These are phyloP conservation scores for Istiophorus platypterus DNA, from an alignment of 2,113 vertebrate genomes.

Conservation along the genomic window DNA sequence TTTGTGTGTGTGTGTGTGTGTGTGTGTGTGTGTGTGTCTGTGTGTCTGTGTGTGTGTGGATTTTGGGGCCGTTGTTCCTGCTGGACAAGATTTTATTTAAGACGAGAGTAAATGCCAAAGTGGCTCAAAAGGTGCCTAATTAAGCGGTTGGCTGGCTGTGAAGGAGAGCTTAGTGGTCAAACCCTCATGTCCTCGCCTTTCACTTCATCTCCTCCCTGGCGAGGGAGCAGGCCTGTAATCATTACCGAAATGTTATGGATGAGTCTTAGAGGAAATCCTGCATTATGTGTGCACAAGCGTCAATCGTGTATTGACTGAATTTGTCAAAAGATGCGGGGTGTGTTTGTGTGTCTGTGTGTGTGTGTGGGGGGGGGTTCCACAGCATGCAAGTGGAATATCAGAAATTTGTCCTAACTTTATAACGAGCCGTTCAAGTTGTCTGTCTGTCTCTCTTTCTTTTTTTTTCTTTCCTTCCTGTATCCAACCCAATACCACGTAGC, in stretches of 20 bases:
- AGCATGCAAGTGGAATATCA: slow-evolving; percentile 19
- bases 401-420: slow-evolving; percentile 35
- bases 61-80: slow-evolving; percentile 23
- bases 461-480: neutral
- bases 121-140: slow-evolving; percentile 54
- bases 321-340: slow-evolving; percentile 1
- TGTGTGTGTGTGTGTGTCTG: neutral
- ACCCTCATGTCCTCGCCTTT: slow-evolving; percentile 53
- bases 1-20: neutral
- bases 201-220: slow-evolving; percentile 40
- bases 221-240: slow-evolving; percentile 36
- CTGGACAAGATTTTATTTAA: slow-evolving; percentile 59
- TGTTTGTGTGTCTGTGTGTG: too few species aligned
- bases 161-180: slow-evolving; percentile 35
- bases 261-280: slow-evolving; percentile 57
- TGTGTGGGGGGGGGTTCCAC: neutral
- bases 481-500: too few species aligned
- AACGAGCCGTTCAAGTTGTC: slow-evolving; percentile 22
- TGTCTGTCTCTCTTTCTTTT: neutral
- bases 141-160: slow-evolving; percentile 42
- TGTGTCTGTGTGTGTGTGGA: neutral
- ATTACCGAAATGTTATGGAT: slow-evolving; percentile 67
- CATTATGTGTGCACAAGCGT: slow-evolving; percentile 37
- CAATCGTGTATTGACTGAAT: slow-evolving; percentile 59
- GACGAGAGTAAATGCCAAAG: slow-evolving; percentile 53